Conservation (phyloP, 1,140 invertebrate genomes). For the Rhyzopertha dominica region DNA sequence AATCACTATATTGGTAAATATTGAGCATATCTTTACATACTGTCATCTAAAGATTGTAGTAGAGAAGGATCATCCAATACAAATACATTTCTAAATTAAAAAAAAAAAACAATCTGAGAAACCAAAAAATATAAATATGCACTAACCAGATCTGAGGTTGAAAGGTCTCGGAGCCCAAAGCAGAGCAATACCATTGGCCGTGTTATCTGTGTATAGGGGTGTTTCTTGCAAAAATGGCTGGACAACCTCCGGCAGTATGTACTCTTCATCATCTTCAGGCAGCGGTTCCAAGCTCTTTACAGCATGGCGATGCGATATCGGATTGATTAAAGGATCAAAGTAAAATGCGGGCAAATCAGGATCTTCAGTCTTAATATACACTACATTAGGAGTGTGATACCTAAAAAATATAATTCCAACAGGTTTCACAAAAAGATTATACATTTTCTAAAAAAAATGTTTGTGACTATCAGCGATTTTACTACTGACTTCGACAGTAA, state of each 20-base stretch:
- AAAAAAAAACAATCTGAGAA: neutral
- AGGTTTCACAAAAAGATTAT: slow-evolving; percentile 1
- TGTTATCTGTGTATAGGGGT: slow-evolving; percentile 96
- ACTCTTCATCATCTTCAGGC: slow-evolving; percentile 94
- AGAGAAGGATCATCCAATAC: no score
- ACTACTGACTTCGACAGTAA: slow-evolving; percentile 42
- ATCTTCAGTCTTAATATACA: slow-evolving; percentile 99
- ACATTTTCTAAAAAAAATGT: slow-evolving; percentile 30
- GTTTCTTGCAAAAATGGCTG: slow-evolving; percentile 92
- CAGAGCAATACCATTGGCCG: slow-evolving; percentile 97
- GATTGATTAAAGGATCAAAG: slow-evolving; percentile 99
- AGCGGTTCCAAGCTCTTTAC: slow-evolving; percentile 78
- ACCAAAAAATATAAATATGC: slow-evolving; percentile 3
- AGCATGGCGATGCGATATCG: slow-evolving; percentile 92
- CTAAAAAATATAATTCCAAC: slow-evolving; percentile 50
- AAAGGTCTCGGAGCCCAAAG: slow-evolving; percentile 98
- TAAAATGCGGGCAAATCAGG: slow-evolving; percentile 99
- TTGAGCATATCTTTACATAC: no score
- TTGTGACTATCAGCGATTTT: slow-evolving; percentile 50
- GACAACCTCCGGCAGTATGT: slow-evolving; percentile 83
- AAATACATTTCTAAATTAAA: no score
- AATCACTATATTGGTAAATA: no score
- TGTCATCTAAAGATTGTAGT: no score
- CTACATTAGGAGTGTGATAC: slow-evolving; percentile 98
- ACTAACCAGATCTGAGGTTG: slow-evolving; percentile 79